These are phyloP conservation scores for Villa cingulata DNA, from an alignment of 2,888 invertebrate species.

Conservation along the genomic window DNA sequence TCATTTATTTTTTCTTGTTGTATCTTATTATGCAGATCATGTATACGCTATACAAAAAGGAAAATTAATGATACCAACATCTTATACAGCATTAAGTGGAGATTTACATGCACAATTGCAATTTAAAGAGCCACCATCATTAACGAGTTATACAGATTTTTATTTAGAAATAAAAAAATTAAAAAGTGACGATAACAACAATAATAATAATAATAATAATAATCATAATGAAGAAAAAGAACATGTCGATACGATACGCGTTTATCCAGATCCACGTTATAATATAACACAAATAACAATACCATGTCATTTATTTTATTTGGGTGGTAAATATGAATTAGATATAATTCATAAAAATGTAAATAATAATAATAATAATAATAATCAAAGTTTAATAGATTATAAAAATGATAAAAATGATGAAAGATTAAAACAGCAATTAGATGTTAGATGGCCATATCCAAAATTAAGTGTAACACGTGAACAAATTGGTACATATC, in stretches of 20 bases:
- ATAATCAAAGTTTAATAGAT: slow-evolving; percentile 1
- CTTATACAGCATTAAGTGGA: slow-evolving; percentile 64
- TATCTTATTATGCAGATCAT: slow-evolving; percentile 24
- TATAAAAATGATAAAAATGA: slow-evolving; percentile 14
- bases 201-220: no score
- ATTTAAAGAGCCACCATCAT: slow-evolving; percentile 19
- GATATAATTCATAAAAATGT: slow-evolving; percentile 28
- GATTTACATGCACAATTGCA: slow-evolving; percentile 61
- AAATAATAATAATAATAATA: slow-evolving; percentile 11
- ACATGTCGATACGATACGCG: slow-evolving; percentile 21
- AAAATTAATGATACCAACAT: slow-evolving; percentile 55
- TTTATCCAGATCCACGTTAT: slow-evolving; percentile 14
- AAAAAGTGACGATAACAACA: slow-evolving; percentile 8
- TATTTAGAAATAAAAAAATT: slow-evolving; percentile 39
- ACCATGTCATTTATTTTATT: slow-evolving; percentile 60
- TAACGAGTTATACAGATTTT: slow-evolving; percentile 19
- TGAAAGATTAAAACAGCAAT: slow-evolving; percentile 35
- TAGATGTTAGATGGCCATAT: slow-evolving; percentile 73
- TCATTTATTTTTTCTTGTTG: no score
- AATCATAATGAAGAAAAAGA: no score
- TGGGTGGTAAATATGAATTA: slow-evolving; percentile 52
- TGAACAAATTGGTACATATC: slow-evolving; percentile 66
- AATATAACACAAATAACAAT: slow-evolving; percentile 40
- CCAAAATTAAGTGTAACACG: slow-evolving; percentile 59
- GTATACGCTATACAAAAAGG: slow-evolving; percentile 33